Conservation (phyloP, 1,140 invertebrate genomes). For the Neodiprion pinetum region DNA sequence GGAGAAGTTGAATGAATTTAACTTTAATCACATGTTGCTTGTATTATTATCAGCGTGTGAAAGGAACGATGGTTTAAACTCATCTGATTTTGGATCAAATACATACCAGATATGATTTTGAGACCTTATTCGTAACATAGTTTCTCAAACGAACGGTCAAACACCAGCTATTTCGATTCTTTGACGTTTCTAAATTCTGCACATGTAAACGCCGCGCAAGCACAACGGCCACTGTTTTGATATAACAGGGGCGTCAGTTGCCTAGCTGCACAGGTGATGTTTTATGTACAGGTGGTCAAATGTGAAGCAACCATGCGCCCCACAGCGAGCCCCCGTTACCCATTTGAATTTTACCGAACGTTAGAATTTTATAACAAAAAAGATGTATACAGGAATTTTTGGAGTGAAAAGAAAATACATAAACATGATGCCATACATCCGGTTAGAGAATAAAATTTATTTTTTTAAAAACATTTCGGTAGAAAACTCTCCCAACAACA, state of each 20-base stretch:
- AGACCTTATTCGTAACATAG: conserved; percentile 48
- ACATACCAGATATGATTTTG: conserved; percentile 49
- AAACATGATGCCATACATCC: too few species aligned
- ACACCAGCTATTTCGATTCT: neutral
- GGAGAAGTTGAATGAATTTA: conserved; percentile 9
- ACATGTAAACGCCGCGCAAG: neutral
- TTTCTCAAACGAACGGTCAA: neutral
- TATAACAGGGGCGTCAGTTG: conserved; percentile 31
- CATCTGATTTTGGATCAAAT: conserved; percentile 1
- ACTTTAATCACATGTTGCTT: neutral
- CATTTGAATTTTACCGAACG: conserved; percentile 21
- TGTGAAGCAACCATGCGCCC: neutral
- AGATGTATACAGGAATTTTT: too few species aligned
- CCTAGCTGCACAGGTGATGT: conserved; percentile 23
- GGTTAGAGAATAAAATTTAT: too few species aligned
- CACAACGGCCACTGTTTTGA: neutral
- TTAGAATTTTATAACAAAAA: conserved; percentile 17
- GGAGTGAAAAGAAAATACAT: too few species aligned
- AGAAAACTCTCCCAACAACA: too few species aligned
- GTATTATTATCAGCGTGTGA: too few species aligned
- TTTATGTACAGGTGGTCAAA: conserved; percentile 38
- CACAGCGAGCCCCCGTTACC: conserved; percentile 28
- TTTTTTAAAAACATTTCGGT: too few species aligned
- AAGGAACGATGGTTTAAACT: neutral
- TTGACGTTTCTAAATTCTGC: neutral